Percentiles rank a stretch among this genome's conserved stretches.
Conservation (phyloP, 1,140 invertebrate species). For the Acyrthosiphon pisum region DNA sequence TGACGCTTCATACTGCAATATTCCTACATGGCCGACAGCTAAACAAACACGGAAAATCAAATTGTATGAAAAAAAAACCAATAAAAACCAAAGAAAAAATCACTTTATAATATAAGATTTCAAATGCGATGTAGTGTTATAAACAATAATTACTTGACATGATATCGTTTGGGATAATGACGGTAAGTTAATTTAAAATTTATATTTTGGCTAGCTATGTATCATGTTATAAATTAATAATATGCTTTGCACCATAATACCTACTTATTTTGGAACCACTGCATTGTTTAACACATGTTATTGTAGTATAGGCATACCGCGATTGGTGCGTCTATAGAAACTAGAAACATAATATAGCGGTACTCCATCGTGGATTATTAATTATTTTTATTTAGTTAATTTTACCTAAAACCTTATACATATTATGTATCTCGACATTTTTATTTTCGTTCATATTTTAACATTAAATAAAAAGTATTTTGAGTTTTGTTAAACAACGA, state of each 20-base stretch:
- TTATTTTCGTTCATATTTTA: neutral
- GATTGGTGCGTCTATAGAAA: neutral
- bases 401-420: neutral
- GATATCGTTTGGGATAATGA: slow-evolving; percentile 15
- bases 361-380: neutral
- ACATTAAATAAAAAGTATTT: neutral
- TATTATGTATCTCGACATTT: neutral
- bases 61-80: neutral
- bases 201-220: neutral
- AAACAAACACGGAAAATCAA: neutral
- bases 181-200: neutral
- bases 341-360: too few relatives aligned
- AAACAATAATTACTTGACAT: neutral
- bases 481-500: neutral
- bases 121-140: neutral
- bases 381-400: slow-evolving; percentile 1
- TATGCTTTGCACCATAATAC: neutral
- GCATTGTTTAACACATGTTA: neutral
- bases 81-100: neutral
- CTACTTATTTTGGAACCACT: slow-evolving; percentile 3
- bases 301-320: neutral
- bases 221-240: neutral
- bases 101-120: neutral
- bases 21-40: neutral
- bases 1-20: neutral